Evolutionary conservation across 1,140 invertebrate genomes (phyloP).

Genomic region (Neocloeon triangulifer): DNA sequence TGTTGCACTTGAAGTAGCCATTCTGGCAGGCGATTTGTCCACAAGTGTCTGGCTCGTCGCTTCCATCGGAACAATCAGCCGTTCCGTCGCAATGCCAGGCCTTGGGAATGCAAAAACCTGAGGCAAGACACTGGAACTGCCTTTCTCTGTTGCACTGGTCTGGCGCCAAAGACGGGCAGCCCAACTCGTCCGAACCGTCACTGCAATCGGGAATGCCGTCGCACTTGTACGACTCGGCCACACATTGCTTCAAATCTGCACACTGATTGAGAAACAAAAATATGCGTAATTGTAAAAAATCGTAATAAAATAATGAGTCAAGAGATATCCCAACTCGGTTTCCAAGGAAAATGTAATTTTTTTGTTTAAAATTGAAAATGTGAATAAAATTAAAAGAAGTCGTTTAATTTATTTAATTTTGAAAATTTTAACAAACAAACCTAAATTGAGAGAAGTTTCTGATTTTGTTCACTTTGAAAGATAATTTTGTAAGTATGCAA

Average conservation of each 20-base stretch:
- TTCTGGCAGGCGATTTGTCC: conserved; percentile 45
- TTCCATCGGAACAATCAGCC: conserved; percentile 75
- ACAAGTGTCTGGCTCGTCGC: conserved; percentile 72
- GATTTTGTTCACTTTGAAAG: too few relatives aligned
- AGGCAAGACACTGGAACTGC: conserved; percentile 68
- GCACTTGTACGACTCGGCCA: conserved; percentile 82
- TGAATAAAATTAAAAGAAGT: too few relatives aligned
- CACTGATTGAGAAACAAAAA: too few relatives aligned
- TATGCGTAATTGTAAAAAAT: too few relatives aligned
- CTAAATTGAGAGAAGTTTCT: too few relatives aligned
- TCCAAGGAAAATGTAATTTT: too few relatives aligned
- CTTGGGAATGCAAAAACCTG: conserved; percentile 77
- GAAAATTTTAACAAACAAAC: too few relatives aligned
- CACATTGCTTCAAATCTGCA: conserved; percentile 72
- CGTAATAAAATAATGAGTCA: too few relatives aligned
- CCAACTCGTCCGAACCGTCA: conserved; percentile 75
- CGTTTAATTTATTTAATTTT: too few relatives aligned
- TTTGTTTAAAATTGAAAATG: too few relatives aligned
- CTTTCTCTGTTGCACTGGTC: conserved; percentile 72
- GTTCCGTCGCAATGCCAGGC: conserved; percentile 88
- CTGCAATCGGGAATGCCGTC: conserved; percentile 82
- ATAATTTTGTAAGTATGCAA: too few relatives aligned
- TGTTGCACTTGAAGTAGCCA: conserved; percentile 68
- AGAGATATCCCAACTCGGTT: too few relatives aligned
- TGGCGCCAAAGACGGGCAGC: conserved; percentile 59